These are phyloP conservation scores for Thumatha senex DNA, from an alignment of 2,888 invertebrate species.

Conservation along the genomic window DNA sequence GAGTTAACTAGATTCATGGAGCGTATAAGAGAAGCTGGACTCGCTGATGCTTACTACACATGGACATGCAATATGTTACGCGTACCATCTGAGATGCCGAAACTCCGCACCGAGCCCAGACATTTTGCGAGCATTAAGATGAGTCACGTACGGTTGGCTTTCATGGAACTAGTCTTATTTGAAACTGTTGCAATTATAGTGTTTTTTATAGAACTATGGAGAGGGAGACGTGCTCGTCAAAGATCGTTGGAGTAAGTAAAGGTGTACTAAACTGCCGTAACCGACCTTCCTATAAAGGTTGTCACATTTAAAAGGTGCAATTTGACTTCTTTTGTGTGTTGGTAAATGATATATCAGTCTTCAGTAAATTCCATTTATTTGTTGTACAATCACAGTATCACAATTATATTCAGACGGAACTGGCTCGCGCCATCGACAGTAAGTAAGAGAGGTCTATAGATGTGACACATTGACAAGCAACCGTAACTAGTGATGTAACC, in stretches of 20 bases:
- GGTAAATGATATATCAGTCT: too few relatives aligned
- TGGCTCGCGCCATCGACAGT: too few relatives aligned
- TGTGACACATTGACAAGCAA: too few relatives aligned
- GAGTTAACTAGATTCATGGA: constrained; percentile 41
- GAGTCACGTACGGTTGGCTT: constrained; percentile 39
- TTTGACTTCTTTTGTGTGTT: too few relatives aligned
- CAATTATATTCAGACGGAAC: too few relatives aligned
- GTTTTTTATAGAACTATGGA: constrained; percentile 44
- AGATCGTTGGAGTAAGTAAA: not conserved
- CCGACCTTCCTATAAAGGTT: too few relatives aligned
- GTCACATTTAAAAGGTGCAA: too few relatives aligned
- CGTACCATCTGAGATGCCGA: constrained; percentile 18
- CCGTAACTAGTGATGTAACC: too few relatives aligned
- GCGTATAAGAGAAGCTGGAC: constrained; percentile 49
- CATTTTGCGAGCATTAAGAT: constrained; percentile 35
- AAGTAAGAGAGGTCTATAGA: too few relatives aligned
- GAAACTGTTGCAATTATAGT: constrained; percentile 35
- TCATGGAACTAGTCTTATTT: constrained; percentile 40
- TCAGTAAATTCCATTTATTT: too few relatives aligned
- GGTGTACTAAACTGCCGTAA: not conserved
- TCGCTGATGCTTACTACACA: constrained; percentile 49
- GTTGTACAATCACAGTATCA: too few relatives aligned
- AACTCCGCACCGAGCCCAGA: constrained; percentile 30
- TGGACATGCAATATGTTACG: constrained; percentile 48
- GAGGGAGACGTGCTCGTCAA: constrained; percentile 7